phyloP scores from a whole-genome alignment of 2,888 invertebrate species.

The Schrankia costaestrigalis region DNA sequence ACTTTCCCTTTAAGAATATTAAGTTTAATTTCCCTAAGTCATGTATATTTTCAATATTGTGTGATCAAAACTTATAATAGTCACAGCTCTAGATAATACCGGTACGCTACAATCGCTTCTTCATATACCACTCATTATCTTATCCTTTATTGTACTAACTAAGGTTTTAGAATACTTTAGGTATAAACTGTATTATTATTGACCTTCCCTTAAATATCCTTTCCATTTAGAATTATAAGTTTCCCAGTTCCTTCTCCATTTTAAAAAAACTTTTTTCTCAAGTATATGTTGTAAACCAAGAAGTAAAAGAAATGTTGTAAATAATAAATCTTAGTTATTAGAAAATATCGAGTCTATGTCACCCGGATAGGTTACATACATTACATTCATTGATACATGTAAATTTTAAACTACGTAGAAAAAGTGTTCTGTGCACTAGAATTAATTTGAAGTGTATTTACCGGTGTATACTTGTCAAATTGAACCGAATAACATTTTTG shows the following conservation, averaged over 20 bases:
- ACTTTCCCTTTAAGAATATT: constrained; percentile 13
- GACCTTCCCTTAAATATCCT: constrained; percentile 15
- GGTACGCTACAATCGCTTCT: constrained; percentile 22
- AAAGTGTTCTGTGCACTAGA: constrained; percentile 57
- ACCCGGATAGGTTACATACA: constrained; percentile 12
- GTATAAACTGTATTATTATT: constrained; percentile 22
- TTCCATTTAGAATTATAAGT: constrained; percentile 3
- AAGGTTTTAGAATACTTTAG: constrained; percentile 22
- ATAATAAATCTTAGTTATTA: constrained; percentile 10
- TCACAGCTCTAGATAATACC: constrained; percentile 37
- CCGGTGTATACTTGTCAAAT: constrained; percentile 47
- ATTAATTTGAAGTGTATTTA: constrained; percentile 47
- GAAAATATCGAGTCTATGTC: constrained; percentile 11
- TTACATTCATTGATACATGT: constrained; percentile 22
- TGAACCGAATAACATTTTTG: constrained; percentile 41
- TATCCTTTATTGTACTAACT: constrained; percentile 24
- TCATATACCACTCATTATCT: too few species aligned
- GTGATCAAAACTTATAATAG: constrained; percentile 31
- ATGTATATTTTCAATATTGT: constrained; percentile 22
- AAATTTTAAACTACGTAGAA: constrained; percentile 45
- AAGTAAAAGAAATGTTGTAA: too few species aligned
- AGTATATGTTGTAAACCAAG: too few species aligned
- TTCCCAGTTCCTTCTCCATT: constrained; percentile 2
- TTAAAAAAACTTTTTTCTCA: too few species aligned
- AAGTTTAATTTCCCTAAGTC: constrained; percentile 15